These are phyloP conservation scores for Macrostomum cliftonense DNA, from an alignment of 2,888 invertebrate genomes.

Conservation along the genomic window DNA sequence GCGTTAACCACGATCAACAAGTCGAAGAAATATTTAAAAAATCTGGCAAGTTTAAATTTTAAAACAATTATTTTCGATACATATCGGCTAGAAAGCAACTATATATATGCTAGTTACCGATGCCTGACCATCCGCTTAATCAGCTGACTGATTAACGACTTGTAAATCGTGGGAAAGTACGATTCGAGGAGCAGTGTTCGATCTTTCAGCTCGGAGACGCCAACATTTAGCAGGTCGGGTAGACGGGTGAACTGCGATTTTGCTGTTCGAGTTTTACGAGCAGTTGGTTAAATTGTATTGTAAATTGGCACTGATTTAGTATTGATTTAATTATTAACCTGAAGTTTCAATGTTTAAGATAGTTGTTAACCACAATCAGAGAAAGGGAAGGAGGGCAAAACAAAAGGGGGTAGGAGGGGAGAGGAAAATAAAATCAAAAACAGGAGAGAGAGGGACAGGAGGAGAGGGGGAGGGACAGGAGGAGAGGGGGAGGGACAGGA, in stretches of 20 bases:
- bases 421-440: too few relatives aligned
- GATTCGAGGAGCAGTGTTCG: conserved; percentile 26
- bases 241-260: conserved; percentile 34
- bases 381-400: too few relatives aligned
- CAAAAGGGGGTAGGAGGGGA: too few relatives aligned
- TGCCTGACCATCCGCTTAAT: conserved; percentile 26
- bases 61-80: neutral
- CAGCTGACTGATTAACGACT: conserved; percentile 21
- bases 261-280: conserved; percentile 15
- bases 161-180: conserved; percentile 24
- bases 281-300: too few relatives aligned
- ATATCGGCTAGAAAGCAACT: too few relatives aligned
- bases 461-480: too few relatives aligned
- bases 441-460: too few relatives aligned
- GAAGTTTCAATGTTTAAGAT: too few relatives aligned
- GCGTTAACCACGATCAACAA: conserved; percentile 38
- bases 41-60: conserved; percentile 14
- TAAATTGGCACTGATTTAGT: too few relatives aligned
- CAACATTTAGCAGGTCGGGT: conserved; percentile 37
- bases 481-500: too few relatives aligned
- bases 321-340: too few relatives aligned
- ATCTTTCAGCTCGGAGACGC: conserved; percentile 35
- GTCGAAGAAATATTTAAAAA: conserved; percentile 38
- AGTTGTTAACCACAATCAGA: too few relatives aligned
- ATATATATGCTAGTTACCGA: conserved; percentile 20